A percentile compares a stretch with the other conserved stretches of the same genome.
phyloP scores from a whole-genome alignment of 2,888 invertebrate genomes.

The Hedya salicella region DNA sequence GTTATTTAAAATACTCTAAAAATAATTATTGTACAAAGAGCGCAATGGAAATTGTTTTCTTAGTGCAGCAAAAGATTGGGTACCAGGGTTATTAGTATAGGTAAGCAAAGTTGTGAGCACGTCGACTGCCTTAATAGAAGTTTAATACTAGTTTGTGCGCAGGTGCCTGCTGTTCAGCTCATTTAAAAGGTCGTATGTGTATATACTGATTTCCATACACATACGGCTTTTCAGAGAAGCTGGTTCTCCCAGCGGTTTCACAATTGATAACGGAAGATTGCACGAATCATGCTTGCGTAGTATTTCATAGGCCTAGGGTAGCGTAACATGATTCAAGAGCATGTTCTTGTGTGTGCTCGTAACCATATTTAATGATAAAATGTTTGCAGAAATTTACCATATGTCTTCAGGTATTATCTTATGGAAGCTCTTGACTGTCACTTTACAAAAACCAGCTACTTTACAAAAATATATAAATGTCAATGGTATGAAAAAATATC shows the following conservation, averaged over 20 bases:
- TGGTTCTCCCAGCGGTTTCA: neutral
- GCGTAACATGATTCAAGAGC: neutral
- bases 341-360: no score
- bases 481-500: no score
- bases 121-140: conserved; percentile 41
- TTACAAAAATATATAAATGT: no score
- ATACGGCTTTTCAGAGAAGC: neutral
- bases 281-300: conserved; percentile 27
- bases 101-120: conserved; percentile 36
- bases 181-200: conserved; percentile 10
- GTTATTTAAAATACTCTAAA: neutral
- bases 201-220: neutral
- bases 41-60: conserved; percentile 9
- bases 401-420: no score
- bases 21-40: neutral
- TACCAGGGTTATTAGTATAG: conserved; percentile 36
- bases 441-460: no score
- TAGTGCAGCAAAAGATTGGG: neutral
- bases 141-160: conserved; percentile 42
- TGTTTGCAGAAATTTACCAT: no score
- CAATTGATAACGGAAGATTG: conserved; percentile 36
- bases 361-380: no score
- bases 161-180: conserved; percentile 32
- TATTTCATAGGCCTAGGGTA: conserved; percentile 10
- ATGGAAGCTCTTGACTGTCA: no score